These are phyloP conservation scores for Tortrix viridana DNA, from an alignment of 2,888 invertebrate species.

Conservation along the genomic window DNA sequence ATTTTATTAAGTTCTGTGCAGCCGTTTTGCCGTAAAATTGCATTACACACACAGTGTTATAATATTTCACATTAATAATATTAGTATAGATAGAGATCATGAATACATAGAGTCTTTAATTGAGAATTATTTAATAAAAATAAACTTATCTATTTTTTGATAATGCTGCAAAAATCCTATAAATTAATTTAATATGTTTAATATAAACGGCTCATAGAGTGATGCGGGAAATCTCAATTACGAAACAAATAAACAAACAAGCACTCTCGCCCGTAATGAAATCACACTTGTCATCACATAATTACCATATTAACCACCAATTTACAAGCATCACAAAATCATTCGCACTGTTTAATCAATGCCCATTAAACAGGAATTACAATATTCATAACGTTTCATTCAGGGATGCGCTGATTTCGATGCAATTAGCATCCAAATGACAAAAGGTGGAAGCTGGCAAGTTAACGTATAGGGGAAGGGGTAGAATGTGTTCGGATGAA, in stretches of 20 bases:
- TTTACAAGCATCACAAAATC: slow-evolving; percentile 38
- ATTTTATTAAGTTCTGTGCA: too few species aligned
- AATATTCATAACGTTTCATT: slow-evolving; percentile 73
- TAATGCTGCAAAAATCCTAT: too few species aligned
- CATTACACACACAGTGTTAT: too few species aligned
- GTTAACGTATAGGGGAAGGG: slow-evolving; percentile 50
- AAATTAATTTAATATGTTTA: too few species aligned
- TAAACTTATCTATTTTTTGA: too few species aligned
- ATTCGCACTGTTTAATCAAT: slow-evolving; percentile 64
- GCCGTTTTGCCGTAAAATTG: too few species aligned
- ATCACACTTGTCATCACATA: slow-evolving; percentile 33
- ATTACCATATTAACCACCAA: slow-evolving; percentile 37
- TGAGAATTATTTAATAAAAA: too few species aligned
- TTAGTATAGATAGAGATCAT: too few species aligned
- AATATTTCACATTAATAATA: too few species aligned
- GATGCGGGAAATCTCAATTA: not conserved
- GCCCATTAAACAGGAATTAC: slow-evolving; percentile 65
- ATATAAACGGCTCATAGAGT: not conserved
- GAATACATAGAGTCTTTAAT: too few species aligned
- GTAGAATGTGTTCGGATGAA: slow-evolving; percentile 11
- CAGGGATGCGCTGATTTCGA: slow-evolving; percentile 60
- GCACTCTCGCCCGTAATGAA: slow-evolving; percentile 15
- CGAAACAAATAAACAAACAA: not conserved
- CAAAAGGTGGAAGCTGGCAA: slow-evolving; percentile 68
- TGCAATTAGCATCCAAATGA: slow-evolving; percentile 83